These are phyloP conservation scores for Lymantria monacha DNA, from an alignment of 2,888 invertebrate species.

Conservation along the genomic window DNA sequence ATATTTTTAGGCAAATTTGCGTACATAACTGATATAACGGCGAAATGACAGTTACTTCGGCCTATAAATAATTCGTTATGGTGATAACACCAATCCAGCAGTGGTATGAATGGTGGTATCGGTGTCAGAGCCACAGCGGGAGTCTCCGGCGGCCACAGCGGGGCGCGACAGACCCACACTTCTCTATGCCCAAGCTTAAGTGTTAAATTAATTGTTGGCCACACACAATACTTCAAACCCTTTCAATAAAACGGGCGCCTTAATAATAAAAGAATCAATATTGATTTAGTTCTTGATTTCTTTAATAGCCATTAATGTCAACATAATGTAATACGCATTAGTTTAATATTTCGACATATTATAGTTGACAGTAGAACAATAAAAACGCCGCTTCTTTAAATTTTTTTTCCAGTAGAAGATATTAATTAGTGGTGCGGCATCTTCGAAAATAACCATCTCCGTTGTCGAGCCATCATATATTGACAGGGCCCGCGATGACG, in stretches of 20 bases:
- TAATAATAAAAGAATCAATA: slow-evolving; percentile 30
- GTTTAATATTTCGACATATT: slow-evolving; percentile 44
- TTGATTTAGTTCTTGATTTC: slow-evolving; percentile 24
- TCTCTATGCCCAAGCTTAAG: slow-evolving; percentile 53
- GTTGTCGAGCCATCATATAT: slow-evolving; percentile 72
- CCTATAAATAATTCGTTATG: slow-evolving; percentile 48
- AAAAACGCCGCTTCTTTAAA: slow-evolving; percentile 59
- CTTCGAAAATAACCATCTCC: slow-evolving; percentile 76
- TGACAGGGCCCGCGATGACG: slow-evolving; percentile 71
- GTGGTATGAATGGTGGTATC: slow-evolving; percentile 61
- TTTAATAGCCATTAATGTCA: slow-evolving; percentile 28
- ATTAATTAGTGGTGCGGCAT: slow-evolving; percentile 77
- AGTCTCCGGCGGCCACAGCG: slow-evolving; percentile 44
- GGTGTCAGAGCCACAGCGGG: slow-evolving; percentile 49
- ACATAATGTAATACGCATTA: slow-evolving; percentile 32
- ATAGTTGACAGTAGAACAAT: slow-evolving; percentile 69
- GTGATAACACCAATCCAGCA: slow-evolving; percentile 52
- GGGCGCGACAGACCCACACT: slow-evolving; percentile 41
- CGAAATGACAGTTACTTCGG: slow-evolving; percentile 49
- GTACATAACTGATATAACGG: slow-evolving; percentile 13
- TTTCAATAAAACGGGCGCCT: slow-evolving; percentile 32
- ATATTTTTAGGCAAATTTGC: not conserved
- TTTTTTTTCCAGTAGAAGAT: slow-evolving; percentile 61
- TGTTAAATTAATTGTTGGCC: slow-evolving; percentile 67
- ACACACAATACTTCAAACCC: slow-evolving; percentile 37